A percentile compares a stretch with the other conserved stretches of the same genome.
These are phyloP conservation scores for Scaptomyza pallida DNA, from an alignment of 1,140 invertebrate species.

Conservation along the genomic window DNA sequence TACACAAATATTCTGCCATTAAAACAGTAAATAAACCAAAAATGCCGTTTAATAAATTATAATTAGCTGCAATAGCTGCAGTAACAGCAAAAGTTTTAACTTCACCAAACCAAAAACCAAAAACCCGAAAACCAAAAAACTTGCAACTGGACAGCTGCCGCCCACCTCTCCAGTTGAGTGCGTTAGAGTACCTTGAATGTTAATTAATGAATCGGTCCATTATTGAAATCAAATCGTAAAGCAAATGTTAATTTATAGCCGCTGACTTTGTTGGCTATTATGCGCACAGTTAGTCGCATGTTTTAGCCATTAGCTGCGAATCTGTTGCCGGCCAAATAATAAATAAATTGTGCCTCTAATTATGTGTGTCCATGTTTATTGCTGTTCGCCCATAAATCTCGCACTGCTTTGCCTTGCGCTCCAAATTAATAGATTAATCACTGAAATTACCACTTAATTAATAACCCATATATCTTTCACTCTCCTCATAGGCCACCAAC, in stretches of 20 bases:
- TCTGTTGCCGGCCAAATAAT: slow-evolving; percentile 33
- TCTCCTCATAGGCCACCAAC: slow-evolving; percentile 7
- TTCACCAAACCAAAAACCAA: slow-evolving; percentile 1
- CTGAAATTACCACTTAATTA: slow-evolving; percentile 76
- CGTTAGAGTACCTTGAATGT: slow-evolving; percentile 47
- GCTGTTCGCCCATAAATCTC: slow-evolving; percentile 58
- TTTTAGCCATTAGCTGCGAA: slow-evolving; percentile 59
- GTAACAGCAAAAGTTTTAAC: slow-evolving; percentile 43
- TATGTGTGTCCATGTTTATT: slow-evolving; percentile 60
- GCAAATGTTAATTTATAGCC: slow-evolving; percentile 68
- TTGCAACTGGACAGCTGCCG: slow-evolving; percentile 48
- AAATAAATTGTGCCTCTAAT: slow-evolving; percentile 69
- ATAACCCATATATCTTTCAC: slow-evolving; percentile 55
- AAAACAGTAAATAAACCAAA: slow-evolving; percentile 63
- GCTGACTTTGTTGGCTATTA: slow-evolving; percentile 34
- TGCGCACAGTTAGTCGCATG: slow-evolving; percentile 66
- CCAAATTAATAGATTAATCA: slow-evolving; percentile 80
- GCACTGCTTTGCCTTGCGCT: slow-evolving; percentile 25
- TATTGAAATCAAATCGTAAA: slow-evolving; percentile 76
- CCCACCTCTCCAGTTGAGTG: slow-evolving; percentile 11
- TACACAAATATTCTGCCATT: slow-evolving; percentile 48
- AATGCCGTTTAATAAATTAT: slow-evolving; percentile 53
- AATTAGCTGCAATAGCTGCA: slow-evolving; percentile 51
- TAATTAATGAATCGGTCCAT: slow-evolving; percentile 78
- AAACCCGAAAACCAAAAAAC: slow-evolving; percentile 38